These are phyloP conservation scores for Myrmecophaga tridactyla DNA, from an alignment of 2,113 vertebrate species.

Conservation along the genomic window DNA sequence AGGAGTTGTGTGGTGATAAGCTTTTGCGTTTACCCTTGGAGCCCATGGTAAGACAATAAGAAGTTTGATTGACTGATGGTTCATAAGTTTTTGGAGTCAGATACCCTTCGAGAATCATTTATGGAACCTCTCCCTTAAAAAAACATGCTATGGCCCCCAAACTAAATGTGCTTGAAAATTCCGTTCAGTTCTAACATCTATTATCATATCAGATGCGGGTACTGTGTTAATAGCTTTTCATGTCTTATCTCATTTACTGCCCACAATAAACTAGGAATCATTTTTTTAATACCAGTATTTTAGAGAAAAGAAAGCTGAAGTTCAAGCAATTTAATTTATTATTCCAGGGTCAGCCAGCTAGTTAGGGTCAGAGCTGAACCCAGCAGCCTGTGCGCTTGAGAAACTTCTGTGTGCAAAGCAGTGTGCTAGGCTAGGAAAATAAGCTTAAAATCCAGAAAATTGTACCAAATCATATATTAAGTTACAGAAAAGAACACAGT, in stretches of 20 bases:
- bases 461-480: background rate
- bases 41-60: background rate
- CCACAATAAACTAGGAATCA: background rate
- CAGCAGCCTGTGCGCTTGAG: background rate
- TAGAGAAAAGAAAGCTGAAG: background rate
- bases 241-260: background rate
- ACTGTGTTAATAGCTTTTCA: background rate
- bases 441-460: constrained; percentile 14
- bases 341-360: background rate
- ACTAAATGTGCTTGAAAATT: background rate
- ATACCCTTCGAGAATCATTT: background rate
- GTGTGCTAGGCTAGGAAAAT: background rate
- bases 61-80: background rate
- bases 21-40: background rate
- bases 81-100: background rate
- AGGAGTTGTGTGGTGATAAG: background rate
- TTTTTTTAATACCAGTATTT: background rate
- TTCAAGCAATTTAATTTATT: background rate
- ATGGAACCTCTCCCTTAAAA: background rate
- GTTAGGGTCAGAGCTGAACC: background rate
- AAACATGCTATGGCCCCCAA: background rate
- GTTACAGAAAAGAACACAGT: constrained; percentile 23
- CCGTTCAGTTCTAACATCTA: background rate
- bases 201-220: background rate
- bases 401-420: background rate